Conservation (phyloP, 2,888 invertebrate species). For the Cephus rjabovi region DNA sequence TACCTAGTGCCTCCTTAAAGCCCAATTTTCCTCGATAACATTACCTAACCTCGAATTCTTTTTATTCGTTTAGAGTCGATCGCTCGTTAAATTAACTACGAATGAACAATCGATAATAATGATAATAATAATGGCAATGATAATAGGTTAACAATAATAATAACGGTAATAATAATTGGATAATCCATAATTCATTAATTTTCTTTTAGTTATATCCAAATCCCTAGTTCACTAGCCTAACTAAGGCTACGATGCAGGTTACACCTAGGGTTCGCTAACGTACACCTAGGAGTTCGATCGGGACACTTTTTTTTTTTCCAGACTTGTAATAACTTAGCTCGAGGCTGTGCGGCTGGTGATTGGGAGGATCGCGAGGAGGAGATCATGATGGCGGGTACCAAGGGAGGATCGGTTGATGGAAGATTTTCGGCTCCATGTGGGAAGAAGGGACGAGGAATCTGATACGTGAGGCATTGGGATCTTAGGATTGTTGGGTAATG, state of each 20-base stretch:
- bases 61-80: not conserved
- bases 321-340: slow-evolving; percentile 29
- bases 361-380: slow-evolving; percentile 8
- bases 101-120: slow-evolving; percentile 23
- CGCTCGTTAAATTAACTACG: not conserved
- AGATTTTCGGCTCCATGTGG: not conserved
- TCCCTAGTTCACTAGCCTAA: slow-evolving; percentile 27
- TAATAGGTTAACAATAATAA: slow-evolving; percentile 12
- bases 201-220: slow-evolving; percentile 24
- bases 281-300: slow-evolving; percentile 34
- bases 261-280: slow-evolving; percentile 30
- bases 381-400: not conserved
- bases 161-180: slow-evolving; percentile 7
- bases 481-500: not conserved
- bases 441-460: not conserved
- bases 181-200: slow-evolving; percentile 17
- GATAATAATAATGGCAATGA: slow-evolving; percentile 21
- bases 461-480: not conserved
- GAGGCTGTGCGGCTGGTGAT: slow-evolving; percentile 26
- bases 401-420: slow-evolving; percentile 4
- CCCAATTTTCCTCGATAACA: not conserved
- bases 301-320: slow-evolving; percentile 31
- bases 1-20: slow-evolving; percentile 1
- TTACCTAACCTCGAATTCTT: not conserved
- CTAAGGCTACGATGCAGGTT: slow-evolving; percentile 32